These are phyloP conservation scores for Microtus montanus DNA, from an alignment of 2,113 vertebrate genomes.

Conservation along the genomic window DNA sequence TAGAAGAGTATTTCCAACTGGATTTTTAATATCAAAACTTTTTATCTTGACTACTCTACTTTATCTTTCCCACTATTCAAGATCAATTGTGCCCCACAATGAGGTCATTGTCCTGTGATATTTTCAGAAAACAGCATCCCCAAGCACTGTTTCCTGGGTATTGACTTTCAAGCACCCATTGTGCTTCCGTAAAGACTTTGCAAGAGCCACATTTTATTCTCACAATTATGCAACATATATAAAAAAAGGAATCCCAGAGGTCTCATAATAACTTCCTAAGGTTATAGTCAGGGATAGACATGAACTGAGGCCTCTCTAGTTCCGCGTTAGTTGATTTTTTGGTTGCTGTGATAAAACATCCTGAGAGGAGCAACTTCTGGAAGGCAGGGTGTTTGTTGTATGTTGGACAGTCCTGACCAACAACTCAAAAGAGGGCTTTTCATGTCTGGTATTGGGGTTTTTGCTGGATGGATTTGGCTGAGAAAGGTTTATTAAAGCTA, in stretches of 20 bases:
- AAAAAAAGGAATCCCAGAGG: background rate
- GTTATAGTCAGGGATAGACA: background rate
- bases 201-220: background rate
- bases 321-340: background rate
- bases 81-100: background rate
- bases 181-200: background rate
- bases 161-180: background rate
- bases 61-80: background rate
- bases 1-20: slow-evolving; percentile 5
- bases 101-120: background rate
- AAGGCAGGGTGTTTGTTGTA: background rate
- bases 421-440: background rate
- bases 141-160: background rate
- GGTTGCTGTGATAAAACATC: background rate
- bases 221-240: background rate
- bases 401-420: background rate
- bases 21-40: background rate
- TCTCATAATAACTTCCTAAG: background rate
- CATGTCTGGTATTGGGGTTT: background rate
- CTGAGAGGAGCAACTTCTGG: background rate
- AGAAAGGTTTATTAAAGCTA: background rate
- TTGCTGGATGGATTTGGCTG: background rate
- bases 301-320: background rate
- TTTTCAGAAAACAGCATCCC: background rate
- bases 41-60: slow-evolving; percentile 8